Base-by-base conservation (phyloP, 2,888 invertebrate species). In the Argynnis bischoffii region DNA sequence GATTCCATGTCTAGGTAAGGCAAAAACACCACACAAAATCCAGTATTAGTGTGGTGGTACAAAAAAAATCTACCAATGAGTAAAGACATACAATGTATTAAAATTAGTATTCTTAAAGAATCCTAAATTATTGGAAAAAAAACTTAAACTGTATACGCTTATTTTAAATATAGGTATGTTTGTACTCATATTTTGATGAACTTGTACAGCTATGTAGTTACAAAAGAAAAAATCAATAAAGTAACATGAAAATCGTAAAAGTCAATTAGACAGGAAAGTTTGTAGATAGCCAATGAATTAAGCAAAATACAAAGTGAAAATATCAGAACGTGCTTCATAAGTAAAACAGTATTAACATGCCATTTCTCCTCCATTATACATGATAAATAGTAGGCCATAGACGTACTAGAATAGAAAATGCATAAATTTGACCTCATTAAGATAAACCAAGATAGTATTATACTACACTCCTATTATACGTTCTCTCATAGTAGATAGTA, bases 241-340 rank as follows among this genome's bases (percentile, higher is more conserved):
- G 1, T 35, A 15, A 55, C 31, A 55, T n/a, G 16, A 3, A 56
- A 46, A 46, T 1, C 35, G 35, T 18, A 14, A 35, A 35, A 11
- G 35, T 46, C 8, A 56, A 8, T 14, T 46, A 6, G 5, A 21
- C 16, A 18, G 18, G 18, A 18, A 46, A 46, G 6, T 18, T 66
- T 59, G n/a, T 47, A 55, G n/a, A 15, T 41, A 55, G 26, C n/a
- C 54, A 66, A 66, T 67, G 51, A 51, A 63, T 66, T 66, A 63
- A 51, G 41, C 54, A 55, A 55, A 54, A 60, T 46, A 31, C 57
- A 60, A 66, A 68, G 69, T 63, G 70, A 69, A 72, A 70, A 69
- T 53, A 56, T 50, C 48, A 66, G 70, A 70, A 70, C 68, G 69
- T 63, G 48, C 64, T 56, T 61, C 63, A 66, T 63, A 63, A 59